Evolutionary conservation across 2,888 invertebrate species (phyloP), one percentile per base, ranked within the genome.

Genomic region (Callinectes sapidus): DNA sequence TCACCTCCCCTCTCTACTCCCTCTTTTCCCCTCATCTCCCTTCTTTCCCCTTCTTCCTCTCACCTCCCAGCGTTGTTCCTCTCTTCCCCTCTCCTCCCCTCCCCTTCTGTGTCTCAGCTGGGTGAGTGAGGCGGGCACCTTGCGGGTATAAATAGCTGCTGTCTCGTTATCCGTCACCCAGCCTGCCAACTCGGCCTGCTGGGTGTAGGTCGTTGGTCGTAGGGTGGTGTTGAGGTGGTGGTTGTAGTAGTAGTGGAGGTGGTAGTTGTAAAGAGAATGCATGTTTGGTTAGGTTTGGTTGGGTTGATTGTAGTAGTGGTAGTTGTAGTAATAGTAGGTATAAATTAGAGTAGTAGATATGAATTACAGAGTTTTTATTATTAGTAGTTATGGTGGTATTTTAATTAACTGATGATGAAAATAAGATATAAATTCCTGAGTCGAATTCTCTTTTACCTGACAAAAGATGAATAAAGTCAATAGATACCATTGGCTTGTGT

Each of bases 81-180:
- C 8, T 35, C 18, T 28, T 14, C 28, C 16, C 16, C 13, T 39
- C 28, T 85, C 85, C 14, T 16, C 39, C 10, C 14, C 18, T 8
- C 86, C 86, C 86, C 5, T 39, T 39, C 8, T 18, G 13, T 86
- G 6, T 3, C 86, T 23, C 48, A 48, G 61, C 5, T 61, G 61
- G 61, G 71, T 77, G 28, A 8, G n/a, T 77, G 28, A 77, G 71
- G 71, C 28, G 71, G 28, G 71, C 28, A 77, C 28, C 71, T 77
- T 77, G 71, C 28, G 71, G 71, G 71, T 77, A 77, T 77, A 77
- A 77, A 77, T 77, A 77, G 71, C 28, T 77, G 71, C 28, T 77
- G 71, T 77, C 71, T 77, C n/a, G 71, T 77, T 77, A 77, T 77
- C 71, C 71, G 28, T 77, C 28, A 77, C n/a, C 71, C 71, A 28